Evolutionary conservation across 2,113 vertebrate species (phyloP), one percentile per base, ranked within the genome.

Genomic region (Tamias sibiricus): DNA sequence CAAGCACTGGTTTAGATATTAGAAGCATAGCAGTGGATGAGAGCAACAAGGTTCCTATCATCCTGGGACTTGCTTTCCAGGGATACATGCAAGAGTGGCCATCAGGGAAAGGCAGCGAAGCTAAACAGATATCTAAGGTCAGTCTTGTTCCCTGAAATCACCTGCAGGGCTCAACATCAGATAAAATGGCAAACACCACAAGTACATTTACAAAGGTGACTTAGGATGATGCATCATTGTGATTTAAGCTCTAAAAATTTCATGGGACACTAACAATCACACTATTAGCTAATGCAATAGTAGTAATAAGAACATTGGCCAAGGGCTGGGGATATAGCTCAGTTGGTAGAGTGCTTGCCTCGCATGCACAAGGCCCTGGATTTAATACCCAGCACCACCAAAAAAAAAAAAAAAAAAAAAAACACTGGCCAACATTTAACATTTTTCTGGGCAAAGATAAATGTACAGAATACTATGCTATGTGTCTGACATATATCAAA

Each of bases 391-490:
- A 49, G 47, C 47, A 49, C 3, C 0, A 2, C 12, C 2, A 49
- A 49, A 47, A 47, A 49, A 13, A 49, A 49, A 49, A 49, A 49
- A 49, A 49, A 49, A 49, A 49, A 49, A 49, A 37, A 52, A 8
- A 28, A 9, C 1, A 40, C 17, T 1, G 1, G 35, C 9, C 40
- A 37, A 2, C 4, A n/a, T n/a, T n/a, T n/a, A n/a, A n/a, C n/a
- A n/a, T 7, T 17, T 68, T 80, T 14, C 64, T 12, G 3, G 24
- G 35, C 35, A 91, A 0, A 8, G 22, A n/a, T 1, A 6, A 9
- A 57, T 5, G 16, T 32, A 26, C 0, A 59, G 72, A 22, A 57
- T 12, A 20, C 71, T 9, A 0, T 4, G 24, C 11, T 14, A 10
- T 5, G 13, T 2, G 3, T 6, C 16, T 35, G 10, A n/a, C 1